Evolutionary conservation across 1,140 invertebrate species (phyloP).

Genomic region (Theocolax elegans): DNA sequence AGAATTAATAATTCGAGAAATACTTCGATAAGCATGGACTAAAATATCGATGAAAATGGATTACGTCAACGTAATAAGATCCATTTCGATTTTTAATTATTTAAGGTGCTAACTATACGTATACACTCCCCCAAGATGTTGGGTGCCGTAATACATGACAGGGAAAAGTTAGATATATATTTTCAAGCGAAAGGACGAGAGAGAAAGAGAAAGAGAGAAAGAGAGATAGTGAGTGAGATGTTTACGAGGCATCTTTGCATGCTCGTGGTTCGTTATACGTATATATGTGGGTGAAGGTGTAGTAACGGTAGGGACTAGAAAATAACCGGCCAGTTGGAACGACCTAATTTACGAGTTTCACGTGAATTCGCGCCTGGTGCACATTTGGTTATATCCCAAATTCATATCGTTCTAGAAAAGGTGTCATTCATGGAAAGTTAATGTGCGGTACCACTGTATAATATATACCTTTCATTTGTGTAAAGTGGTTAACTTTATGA

Average conservation of each 20-base stretch:
- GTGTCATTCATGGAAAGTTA: background rate
- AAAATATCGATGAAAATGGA: no score
- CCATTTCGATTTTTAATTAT: no score
- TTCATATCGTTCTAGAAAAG: background rate
- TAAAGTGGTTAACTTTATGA: no score
- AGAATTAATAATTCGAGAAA: no score
- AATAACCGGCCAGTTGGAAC: slow-evolving; percentile 15
- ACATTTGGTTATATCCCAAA: background rate
- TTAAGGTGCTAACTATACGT: no score
- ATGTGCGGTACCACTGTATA: background rate
- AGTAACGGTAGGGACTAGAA: background rate
- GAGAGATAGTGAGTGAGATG: background rate
- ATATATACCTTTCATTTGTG: no score
- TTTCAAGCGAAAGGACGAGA: no score
- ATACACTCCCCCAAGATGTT: no score
- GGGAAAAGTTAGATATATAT: no score
- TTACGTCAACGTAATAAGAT: no score
- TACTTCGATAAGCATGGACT: no score
- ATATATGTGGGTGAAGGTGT: background rate
- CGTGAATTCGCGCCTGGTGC: background rate
- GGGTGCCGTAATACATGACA: no score
- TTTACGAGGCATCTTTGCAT: slow-evolving; percentile 31
- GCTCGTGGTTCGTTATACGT: slow-evolving; percentile 1
- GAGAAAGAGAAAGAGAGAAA: background rate
- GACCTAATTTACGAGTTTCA: slow-evolving; percentile 31